Evolutionary conservation across 2,888 invertebrate genomes (phyloP), one percentile per base, ranked within the genome.

Genomic region (Limenitis camilla): DNA sequence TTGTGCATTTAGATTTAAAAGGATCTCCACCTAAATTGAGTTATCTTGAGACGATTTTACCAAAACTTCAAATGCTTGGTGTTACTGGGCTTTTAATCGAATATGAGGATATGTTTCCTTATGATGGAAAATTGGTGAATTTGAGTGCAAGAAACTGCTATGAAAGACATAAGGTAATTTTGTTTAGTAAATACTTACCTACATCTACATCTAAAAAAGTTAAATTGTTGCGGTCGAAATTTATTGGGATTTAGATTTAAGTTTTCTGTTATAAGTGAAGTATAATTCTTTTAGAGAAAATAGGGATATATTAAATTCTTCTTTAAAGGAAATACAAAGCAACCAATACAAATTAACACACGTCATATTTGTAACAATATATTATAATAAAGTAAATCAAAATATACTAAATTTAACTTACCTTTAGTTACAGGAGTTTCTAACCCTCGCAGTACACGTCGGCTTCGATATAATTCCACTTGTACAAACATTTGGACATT

Each of bases 91-190:
- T 96, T 9, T 78, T 96, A 5, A 85, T 96, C 33, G 96, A 96
- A 70, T 96, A 96, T 71, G 96, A 96, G 74, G 96, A 96, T 65
- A 95, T 93, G 93, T 96, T 96, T 76, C 95, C 96, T 0, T 96
- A 92, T 71, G 75, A 84, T 32, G 92, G 90, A 0, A 72, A 69
- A 6, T 74, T 94, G 6, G 73, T 72, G 30, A 90, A 90, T 60
- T 77, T 94, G 38, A 88, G 91, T 39, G 91, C 92, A 5, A 76
- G 74, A 2, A 91, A 93, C 71, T 89, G 91, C 49, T 96, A 95
- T 68, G 79, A 59, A 0, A 76, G 62, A 62, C 5, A 40, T n/a
- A 72, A 83, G 74, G 87, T 58, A 42, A 7, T 43, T 48, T 35
- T 35, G 8, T 27, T 19, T 19, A 2, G 19, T 19, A 19, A 19